Percentiles rank a stretch among this genome's conserved stretches.
Conservation (phyloP, 2,113 vertebrate species). For the Trogon melanurus region DNA sequence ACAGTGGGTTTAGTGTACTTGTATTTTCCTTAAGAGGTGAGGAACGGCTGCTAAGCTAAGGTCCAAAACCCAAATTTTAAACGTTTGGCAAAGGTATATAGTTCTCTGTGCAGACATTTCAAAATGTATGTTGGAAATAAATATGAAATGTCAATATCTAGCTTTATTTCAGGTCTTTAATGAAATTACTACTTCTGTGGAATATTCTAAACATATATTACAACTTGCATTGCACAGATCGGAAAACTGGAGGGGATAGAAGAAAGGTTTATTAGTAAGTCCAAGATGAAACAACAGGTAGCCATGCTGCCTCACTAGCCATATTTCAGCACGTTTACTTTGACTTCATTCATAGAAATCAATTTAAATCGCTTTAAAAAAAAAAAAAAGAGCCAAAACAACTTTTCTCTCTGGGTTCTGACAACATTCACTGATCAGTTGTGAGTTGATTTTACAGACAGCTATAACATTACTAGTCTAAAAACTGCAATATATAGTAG, state of each 20-base stretch:
- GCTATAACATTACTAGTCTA: neutral
- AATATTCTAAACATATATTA: neutral
- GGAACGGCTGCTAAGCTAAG: slow-evolving; percentile 35
- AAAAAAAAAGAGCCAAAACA: neutral
- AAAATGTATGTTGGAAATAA: slow-evolving; percentile 46
- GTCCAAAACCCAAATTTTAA: slow-evolving; percentile 26
- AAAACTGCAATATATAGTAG: neutral
- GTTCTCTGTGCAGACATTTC: slow-evolving; percentile 10
- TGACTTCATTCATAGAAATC: neutral
- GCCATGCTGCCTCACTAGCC: neutral
- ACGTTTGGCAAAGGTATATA: slow-evolving; percentile 52
- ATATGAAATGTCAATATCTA: slow-evolving; percentile 58
- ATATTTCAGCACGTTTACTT: neutral
- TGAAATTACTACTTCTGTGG: slow-evolving; percentile 20
- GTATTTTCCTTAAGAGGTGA: slow-evolving; percentile 38
- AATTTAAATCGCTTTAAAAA: neutral
- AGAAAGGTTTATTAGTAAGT: neutral
- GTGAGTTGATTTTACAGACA: neutral
- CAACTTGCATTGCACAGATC: neutral
- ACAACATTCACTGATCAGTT: neutral
- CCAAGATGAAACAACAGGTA: neutral
- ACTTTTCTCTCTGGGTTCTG: neutral
- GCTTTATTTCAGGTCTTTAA: slow-evolving; percentile 42
- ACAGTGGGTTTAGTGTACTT: neutral
- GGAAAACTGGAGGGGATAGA: neutral